A percentile compares a stretch with the other conserved stretches of the same genome.
Evolutionary conservation across 2,888 invertebrate genomes (phyloP).

Genomic region (Lagria hirta): DNA sequence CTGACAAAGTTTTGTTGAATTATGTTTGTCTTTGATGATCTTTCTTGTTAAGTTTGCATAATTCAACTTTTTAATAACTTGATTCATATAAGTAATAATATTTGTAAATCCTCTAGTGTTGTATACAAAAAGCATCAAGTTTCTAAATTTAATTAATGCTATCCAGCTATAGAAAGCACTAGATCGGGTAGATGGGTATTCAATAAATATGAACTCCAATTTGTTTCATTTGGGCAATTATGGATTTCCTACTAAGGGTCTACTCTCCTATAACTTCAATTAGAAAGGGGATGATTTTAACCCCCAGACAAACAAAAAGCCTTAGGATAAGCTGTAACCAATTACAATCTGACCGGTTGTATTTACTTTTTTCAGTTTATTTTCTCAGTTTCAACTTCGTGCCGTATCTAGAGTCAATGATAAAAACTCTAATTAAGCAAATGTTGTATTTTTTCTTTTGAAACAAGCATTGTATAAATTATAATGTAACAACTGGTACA

Average conservation of each 20-base stretch:
- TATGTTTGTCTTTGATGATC: too few species aligned
- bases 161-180: too few species aligned
- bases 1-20: constrained; percentile 1
- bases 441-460: constrained; percentile 13
- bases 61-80: too few species aligned
- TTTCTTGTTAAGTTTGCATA: too few species aligned
- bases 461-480: too few species aligned
- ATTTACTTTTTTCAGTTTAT: constrained; percentile 24
- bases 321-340: constrained; percentile 23
- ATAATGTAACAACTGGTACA: too few species aligned
- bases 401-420: constrained; percentile 17
- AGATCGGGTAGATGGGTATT: too few species aligned
- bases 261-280: constrained; percentile 14
- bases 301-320: constrained; percentile 19
- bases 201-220: constrained; percentile 12
- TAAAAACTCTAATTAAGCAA: constrained; percentile 15
- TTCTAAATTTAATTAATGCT: too few species aligned
- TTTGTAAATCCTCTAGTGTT: too few species aligned
- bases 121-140: too few species aligned
- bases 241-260: constrained; percentile 16
- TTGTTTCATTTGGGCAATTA: constrained; percentile 9
- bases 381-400: constrained; percentile 23
- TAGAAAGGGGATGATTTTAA: constrained; percentile 10
- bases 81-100: too few species aligned
- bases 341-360: constrained; percentile 21